Conservation (phyloP, 2,113 vertebrate species). For the Hydropotes inermis region DNA sequence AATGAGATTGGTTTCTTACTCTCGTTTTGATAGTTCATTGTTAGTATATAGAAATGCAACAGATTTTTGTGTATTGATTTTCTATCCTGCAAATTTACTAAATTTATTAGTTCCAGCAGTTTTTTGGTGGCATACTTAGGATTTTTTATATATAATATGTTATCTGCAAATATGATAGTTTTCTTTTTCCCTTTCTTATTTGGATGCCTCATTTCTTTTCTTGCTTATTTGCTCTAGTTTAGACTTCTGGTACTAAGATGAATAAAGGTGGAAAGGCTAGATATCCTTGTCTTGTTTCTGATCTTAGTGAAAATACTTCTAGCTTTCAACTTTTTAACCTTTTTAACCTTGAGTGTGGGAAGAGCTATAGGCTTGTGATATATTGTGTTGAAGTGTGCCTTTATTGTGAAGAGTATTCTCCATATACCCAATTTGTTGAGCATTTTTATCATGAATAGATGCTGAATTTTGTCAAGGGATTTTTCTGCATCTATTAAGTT, state of each 20-base stretch:
- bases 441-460: not conserved
- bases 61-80: not conserved
- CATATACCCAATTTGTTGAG: not conserved
- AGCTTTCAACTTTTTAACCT: not conserved
- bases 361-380: not conserved
- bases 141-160: not conserved
- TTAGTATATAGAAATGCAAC: not conserved
- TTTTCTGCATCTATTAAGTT: not conserved
- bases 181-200: not conserved
- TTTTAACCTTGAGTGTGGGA: not conserved
- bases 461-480: not conserved
- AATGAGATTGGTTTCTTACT: not conserved
- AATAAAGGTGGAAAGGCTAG: not conserved
- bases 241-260: not conserved
- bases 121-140: not conserved
- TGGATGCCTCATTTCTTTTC: not conserved
- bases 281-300: not conserved
- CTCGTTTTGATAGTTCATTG: not conserved
- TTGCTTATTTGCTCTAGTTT: not conserved
- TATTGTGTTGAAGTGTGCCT: not conserved
- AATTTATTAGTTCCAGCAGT: not conserved
- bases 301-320: not conserved
- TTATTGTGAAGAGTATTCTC: not conserved
- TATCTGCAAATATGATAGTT: not conserved
- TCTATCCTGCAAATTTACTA: not conserved